phyloP scores from a whole-genome alignment of 1,140 invertebrate genomes.

The Neodiprion pinetum region DNA sequence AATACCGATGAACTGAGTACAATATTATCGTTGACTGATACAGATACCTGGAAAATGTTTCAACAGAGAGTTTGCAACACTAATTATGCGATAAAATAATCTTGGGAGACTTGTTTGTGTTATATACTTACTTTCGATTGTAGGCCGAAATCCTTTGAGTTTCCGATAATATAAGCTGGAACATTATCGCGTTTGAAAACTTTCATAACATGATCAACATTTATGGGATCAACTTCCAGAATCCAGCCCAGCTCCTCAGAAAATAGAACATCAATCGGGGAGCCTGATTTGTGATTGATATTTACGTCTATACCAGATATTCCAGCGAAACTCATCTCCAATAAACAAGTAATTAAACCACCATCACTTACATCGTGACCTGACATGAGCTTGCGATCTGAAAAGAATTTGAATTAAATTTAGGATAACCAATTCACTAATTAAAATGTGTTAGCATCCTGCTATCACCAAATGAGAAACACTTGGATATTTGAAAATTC shows the following conservation, averaged over 20 bases:
- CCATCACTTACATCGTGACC: constrained; percentile 98
- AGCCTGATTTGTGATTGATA: constrained; percentile 64
- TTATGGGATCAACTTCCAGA: constrained; percentile 75
- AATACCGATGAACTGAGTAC: constrained; percentile 73
- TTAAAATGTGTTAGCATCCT: not conserved
- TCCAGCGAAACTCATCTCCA: constrained; percentile 97
- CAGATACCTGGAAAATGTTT: constrained; percentile 55
- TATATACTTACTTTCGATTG: constrained; percentile 62
- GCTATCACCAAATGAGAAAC: not conserved
- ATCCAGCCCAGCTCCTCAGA: constrained; percentile 92
- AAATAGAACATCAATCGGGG: constrained; percentile 77
- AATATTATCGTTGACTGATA: constrained; percentile 67
- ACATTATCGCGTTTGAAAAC: constrained; percentile 69
- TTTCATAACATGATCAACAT: constrained; percentile 67
- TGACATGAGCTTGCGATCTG: constrained; percentile 77
- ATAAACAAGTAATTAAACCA: constrained; percentile 85
- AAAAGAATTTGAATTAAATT: constrained; percentile 29
- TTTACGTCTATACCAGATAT: constrained; percentile 80
- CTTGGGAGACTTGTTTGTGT: constrained; percentile 1
- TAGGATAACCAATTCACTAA: not conserved
- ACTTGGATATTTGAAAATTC: not conserved
- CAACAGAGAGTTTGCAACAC: constrained; percentile 17
- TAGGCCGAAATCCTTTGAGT: constrained; percentile 70
- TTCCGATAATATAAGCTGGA: constrained; percentile 77
- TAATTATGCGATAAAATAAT: constrained; percentile 21